Conservation (phyloP, 2,797 vertebrate genomes). For the Hyperoplus lanceolatus region DNA sequence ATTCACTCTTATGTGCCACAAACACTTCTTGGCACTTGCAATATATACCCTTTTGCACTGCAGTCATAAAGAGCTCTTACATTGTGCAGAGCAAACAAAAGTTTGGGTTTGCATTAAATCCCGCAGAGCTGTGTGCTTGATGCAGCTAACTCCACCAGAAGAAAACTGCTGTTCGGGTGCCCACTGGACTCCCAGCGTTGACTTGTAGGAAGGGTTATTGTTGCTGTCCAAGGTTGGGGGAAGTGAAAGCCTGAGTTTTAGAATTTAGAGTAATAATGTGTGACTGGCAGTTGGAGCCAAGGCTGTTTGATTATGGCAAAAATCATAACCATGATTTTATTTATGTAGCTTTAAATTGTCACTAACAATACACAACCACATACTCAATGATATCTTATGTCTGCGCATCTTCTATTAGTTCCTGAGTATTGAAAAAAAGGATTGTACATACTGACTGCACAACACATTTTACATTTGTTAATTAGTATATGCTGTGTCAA, state of each 20-base stretch:
- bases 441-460: background rate
- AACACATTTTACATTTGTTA: background rate
- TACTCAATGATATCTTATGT: background rate
- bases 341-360: background rate
- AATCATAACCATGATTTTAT: background rate
- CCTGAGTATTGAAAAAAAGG: background rate
- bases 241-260: conserved; percentile 20
- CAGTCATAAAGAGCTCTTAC: conserved; percentile 21
- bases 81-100: conserved; percentile 35
- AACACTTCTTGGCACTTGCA: conserved; percentile 23
- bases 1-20: conserved; percentile 34
- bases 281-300: conserved; percentile 4
- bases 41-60: conserved; percentile 21
- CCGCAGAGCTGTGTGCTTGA: conserved; percentile 30
- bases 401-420: background rate
- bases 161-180: conserved; percentile 30
- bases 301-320: no score
- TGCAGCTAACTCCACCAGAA: conserved; percentile 17
- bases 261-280: background rate
- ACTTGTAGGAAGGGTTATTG: conserved; percentile 17
- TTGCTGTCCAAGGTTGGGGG: conserved; percentile 6
- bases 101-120: conserved; percentile 43
- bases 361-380: background rate
- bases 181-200: conserved; percentile 3
- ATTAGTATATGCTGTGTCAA: background rate